These are phyloP conservation scores for Hydra vulgaris DNA, from an alignment of 30 jellyfish, hydroid and myxozoan genomes.

Conservation along the genomic window DNA sequence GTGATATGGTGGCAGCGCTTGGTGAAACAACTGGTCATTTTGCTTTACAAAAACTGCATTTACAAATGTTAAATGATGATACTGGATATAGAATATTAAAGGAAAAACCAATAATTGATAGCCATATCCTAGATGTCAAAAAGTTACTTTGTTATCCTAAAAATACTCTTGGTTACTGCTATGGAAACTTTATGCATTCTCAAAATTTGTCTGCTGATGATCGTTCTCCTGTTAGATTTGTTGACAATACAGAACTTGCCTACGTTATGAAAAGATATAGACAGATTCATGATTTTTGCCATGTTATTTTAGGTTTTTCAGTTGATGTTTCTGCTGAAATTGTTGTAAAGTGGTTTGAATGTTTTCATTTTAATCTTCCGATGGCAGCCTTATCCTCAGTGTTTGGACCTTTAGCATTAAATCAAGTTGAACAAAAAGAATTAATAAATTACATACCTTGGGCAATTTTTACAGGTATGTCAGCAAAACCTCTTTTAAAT, in stretches of 20 bases:
- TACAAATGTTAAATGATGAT: constrained; percentile 74
- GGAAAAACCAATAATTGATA: constrained; percentile 75
- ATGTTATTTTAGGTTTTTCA: constrained; percentile 53
- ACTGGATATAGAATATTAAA: constrained; percentile 70
- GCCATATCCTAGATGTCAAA: constrained; percentile 46
- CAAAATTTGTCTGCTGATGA: constrained; percentile 57
- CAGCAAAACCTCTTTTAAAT: constrained; percentile 55
- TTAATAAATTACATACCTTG: constrained; percentile 60
- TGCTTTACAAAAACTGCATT: constrained; percentile 48
- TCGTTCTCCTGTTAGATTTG: constrained; percentile 71
- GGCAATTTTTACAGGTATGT: constrained; percentile 81
- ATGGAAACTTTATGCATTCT: constrained; percentile 71
- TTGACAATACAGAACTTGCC: constrained; percentile 85
- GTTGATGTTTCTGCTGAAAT: constrained; percentile 76
- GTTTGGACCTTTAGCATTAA: constrained; percentile 66
- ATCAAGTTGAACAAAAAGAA: constrained; percentile 30
- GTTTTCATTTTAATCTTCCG: constrained; percentile 80
- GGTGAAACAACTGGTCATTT: constrained; percentile 85
- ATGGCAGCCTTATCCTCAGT: constrained; percentile 67
- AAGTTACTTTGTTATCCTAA: constrained; percentile 51
- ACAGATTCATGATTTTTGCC: constrained; percentile 84
- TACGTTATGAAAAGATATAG: constrained; percentile 90
- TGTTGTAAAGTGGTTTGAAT: constrained; percentile 96
- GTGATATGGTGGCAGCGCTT: constrained; percentile 91
- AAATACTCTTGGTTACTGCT: constrained; percentile 78